Base-by-base conservation (phyloP, 1,140 invertebrate genomes). In the Temnothorax curvispinosus region DNA sequence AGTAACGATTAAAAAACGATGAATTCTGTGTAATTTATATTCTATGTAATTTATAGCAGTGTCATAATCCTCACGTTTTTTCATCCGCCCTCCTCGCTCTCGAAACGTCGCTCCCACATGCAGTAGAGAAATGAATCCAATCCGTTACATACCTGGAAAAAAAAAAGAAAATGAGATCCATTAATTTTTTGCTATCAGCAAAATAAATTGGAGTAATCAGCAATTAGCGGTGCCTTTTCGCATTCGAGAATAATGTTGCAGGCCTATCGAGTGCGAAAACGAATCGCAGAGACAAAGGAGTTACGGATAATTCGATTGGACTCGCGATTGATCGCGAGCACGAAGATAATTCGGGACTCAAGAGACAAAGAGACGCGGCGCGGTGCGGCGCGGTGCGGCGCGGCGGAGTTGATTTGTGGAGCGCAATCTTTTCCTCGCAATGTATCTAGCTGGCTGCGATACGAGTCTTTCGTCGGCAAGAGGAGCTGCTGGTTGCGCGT, bases 131-230 rank as follows among this genome's bases (percentile, higher is more conserved):
- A 71, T 60, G 81, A 87, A 78, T 85, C 87, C 89, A 89, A 94
- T 91, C 90, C 93, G 93, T 88, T 94, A 94, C 94, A 90, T 94
- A 94, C 94, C 94, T 94, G 93, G 41, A 94, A 94, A 21, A 94
- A 94, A 27, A 84, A 87, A 75, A 64, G 56, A 87, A 77, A 87
- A 89, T 58, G n/a, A n/a, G 44, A 35, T 60, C 41, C 27, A 58
- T 84, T 75, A 84, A 75, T 81, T 75, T 81, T 56, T 62, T 38
- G 54, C 58, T 64, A 50, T 78, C 76, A 27, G n/a, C 50, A 13
- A 71, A 41, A 52, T 44, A 5, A 69, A 71, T 71, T 27, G 64
- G 18, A 41, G 21, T 71, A 56, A 71, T 81, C 38, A 71, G 47
- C 3, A 56, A 72, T 84, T 58, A 58, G 54, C 54, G 41, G 52